phyloP scores from a whole-genome alignment of 2,113 vertebrate genomes.

The Dunckerocampus dactyliophorus region DNA sequence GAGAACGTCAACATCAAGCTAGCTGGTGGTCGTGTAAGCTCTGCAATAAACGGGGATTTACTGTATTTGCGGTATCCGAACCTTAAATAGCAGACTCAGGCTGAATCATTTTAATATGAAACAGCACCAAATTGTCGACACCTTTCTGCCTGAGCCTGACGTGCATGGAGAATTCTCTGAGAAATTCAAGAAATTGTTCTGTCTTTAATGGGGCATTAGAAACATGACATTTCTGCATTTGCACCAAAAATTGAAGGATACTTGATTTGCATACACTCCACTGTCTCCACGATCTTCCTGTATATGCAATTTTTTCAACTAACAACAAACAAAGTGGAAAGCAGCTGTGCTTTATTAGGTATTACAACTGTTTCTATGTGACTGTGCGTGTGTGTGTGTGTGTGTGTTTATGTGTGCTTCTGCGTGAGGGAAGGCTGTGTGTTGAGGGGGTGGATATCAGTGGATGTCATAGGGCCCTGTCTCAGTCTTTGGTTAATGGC shows the following conservation, averaged over 20 bases:
- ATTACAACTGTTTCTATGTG: conserved; percentile 19
- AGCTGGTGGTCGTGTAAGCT: too few relatives aligned
- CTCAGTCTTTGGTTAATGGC: conserved; percentile 68
- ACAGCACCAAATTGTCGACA: background rate
- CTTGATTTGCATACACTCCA: too few relatives aligned
- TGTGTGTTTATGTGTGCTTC: conserved; percentile 22
- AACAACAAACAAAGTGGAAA: conserved; percentile 21
- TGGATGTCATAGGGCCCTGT: conserved; percentile 68
- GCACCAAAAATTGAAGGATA: too few relatives aligned
- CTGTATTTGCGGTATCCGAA: conserved; percentile 33
- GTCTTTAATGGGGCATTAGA: too few relatives aligned
- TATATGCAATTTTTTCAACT: too few relatives aligned
- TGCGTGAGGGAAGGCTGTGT: conserved; percentile 40
- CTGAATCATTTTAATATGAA: background rate
- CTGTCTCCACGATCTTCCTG: too few relatives aligned
- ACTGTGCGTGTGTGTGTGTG: background rate
- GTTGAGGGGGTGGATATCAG: conserved; percentile 61
- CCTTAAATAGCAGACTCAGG: conserved; percentile 14
- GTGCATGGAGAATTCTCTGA: too few relatives aligned
- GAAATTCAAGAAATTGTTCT: too few relatives aligned
- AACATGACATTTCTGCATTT: too few relatives aligned
- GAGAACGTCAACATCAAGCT: too few relatives aligned
- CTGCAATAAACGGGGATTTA: conserved; percentile 20
- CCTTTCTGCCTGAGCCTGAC: too few relatives aligned
- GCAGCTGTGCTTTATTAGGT: conserved; percentile 28